phyloP scores from a whole-genome alignment of 2,797 vertebrate species.

The Limnodromus scolopaceus region DNA sequence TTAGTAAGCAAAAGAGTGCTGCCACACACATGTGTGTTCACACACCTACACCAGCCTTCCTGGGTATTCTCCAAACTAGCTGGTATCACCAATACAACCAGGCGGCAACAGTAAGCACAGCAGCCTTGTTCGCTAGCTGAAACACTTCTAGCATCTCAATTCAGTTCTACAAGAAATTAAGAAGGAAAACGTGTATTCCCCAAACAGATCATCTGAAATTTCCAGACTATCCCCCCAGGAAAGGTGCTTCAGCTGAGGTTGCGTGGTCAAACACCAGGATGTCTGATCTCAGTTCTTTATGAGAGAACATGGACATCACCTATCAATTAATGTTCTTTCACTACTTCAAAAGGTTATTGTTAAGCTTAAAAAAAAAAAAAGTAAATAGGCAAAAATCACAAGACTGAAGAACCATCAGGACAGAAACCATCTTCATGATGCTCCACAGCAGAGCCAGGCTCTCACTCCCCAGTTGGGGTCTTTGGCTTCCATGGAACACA shows the following conservation, averaged over 20 bases:
- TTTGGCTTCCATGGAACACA: neutral
- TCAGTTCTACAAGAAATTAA: neutral
- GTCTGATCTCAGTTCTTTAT: neutral
- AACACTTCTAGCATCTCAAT: neutral
- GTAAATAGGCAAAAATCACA: neutral
- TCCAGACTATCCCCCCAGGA: neutral
- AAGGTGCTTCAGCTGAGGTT: neutral
- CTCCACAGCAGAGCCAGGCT: neutral
- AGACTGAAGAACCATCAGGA: neutral
- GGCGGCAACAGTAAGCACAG: neutral
- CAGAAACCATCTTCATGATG: neutral
- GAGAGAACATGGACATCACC: neutral
- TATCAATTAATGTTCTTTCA: neutral
- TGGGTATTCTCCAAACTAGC: neutral
- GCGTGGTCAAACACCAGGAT: neutral
- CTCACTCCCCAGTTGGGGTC: fast-evolving
- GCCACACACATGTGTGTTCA: fast-evolving
- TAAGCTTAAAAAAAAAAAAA: neutral
- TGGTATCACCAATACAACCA: neutral
- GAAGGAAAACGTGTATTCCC: neutral
- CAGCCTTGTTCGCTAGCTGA: fast-evolving
- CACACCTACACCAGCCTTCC: neutral
- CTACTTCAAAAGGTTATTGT: neutral
- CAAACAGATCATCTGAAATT: neutral
- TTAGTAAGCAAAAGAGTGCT: neutral